Percentiles rank a stretch among this genome's conserved stretches.
Evolutionary conservation across 2,888 invertebrate species (phyloP).

Genomic region (Aquatica leii): DNA sequence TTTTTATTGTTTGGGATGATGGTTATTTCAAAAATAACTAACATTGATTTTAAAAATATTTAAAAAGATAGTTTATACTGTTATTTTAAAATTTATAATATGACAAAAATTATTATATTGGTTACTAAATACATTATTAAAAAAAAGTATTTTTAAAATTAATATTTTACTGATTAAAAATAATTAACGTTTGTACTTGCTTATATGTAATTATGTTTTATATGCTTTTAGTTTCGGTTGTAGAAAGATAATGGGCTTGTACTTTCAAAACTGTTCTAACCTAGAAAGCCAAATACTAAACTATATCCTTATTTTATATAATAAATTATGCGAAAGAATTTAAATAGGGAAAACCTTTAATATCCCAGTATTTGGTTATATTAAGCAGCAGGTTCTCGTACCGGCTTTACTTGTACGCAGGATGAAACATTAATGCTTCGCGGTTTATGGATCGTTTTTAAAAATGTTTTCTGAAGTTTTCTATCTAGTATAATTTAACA

Average conservation of each 20-base stretch:
- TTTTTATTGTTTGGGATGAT: too few relatives aligned
- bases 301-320: slow-evolving; percentile 20
- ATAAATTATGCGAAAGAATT: slow-evolving; percentile 28
- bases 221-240: too few relatives aligned
- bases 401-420: slow-evolving; percentile 24
- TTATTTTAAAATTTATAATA: too few relatives aligned
- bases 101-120: too few relatives aligned
- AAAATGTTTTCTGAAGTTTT: slow-evolving; percentile 21
- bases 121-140: too few relatives aligned
- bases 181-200: too few relatives aligned
- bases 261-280: neutral
- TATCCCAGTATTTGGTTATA: slow-evolving; percentile 26
- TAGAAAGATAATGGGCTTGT: neutral
- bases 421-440: slow-evolving; percentile 31
- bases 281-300: slow-evolving; percentile 3
- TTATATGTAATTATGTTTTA: too few relatives aligned
- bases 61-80: too few relatives aligned
- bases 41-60: too few relatives aligned
- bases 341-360: slow-evolving; percentile 18
- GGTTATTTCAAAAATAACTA: too few relatives aligned
- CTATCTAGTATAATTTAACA: slow-evolving; percentile 1
- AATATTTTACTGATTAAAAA: too few relatives aligned
- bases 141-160: too few relatives aligned
- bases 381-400: slow-evolving; percentile 24
- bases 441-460: slow-evolving; percentile 15